Percentiles rank a stretch among this genome's conserved stretches.
Evolutionary conservation across 2,888 invertebrate genomes (phyloP).

Genomic region (Synanthedon tipuliformis): DNA sequence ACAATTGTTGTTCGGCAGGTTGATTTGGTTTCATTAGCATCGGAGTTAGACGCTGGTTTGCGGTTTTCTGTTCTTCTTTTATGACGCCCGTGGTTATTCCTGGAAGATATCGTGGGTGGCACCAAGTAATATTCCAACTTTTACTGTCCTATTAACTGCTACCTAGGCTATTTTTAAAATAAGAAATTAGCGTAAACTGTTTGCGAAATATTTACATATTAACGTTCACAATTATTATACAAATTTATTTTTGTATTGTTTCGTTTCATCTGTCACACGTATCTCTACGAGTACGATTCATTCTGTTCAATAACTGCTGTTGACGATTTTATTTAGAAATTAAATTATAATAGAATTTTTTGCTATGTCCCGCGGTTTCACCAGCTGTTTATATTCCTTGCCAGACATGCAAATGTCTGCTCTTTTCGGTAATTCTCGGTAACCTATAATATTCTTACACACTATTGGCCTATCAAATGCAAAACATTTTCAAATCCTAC

Average conservation of each 20-base stretch:
- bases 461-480: too few species aligned
- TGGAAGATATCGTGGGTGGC: constrained; percentile 44
- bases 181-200: constrained; percentile 13
- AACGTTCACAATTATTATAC: not conserved
- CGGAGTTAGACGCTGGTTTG: constrained; percentile 28
- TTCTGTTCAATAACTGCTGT: too few species aligned
- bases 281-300: too few species aligned
- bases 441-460: too few species aligned
- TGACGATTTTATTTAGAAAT: too few species aligned
- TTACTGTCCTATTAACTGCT: constrained; percentile 39
- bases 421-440: too few species aligned
- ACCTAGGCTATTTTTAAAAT: constrained; percentile 24
- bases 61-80: constrained; percentile 39
- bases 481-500: too few species aligned
- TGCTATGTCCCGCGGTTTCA: too few species aligned
- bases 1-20: constrained; percentile 28
- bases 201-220: constrained; percentile 10
- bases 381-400: too few species aligned
- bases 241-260: not conserved
- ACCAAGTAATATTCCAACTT: constrained; percentile 32
- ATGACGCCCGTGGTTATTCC: constrained; percentile 47
- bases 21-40: constrained; percentile 45
- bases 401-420: too few species aligned
- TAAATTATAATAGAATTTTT: too few species aligned
- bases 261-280: not conserved